Conservation (phyloP, 2,797 vertebrate genomes). For the Remorina albescens region DNA sequence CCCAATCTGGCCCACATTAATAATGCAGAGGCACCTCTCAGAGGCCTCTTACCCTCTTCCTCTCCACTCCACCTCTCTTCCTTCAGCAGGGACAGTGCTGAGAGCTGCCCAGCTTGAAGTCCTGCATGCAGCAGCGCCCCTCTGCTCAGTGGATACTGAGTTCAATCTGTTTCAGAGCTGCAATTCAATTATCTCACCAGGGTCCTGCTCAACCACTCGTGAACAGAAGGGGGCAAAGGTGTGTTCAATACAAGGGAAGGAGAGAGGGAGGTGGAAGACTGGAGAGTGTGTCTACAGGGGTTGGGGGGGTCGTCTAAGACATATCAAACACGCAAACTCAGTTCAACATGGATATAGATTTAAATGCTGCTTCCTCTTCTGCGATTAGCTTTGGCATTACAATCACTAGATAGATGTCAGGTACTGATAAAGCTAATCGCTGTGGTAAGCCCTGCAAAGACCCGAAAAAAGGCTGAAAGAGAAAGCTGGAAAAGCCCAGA, state of each 20-base stretch:
- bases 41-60: constrained; percentile 58
- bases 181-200: constrained; percentile 86
- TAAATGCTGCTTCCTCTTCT: constrained; percentile 69
- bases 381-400: constrained; percentile 75
- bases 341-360: constrained; percentile 72
- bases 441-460: constrained; percentile 70
- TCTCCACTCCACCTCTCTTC: constrained; percentile 56
- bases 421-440: constrained; percentile 81
- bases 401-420: constrained; percentile 76
- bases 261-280: constrained; percentile 2
- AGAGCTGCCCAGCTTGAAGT: constrained; percentile 82
- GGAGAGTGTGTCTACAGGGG: too few species aligned
- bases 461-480: constrained; percentile 51
- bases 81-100: constrained; percentile 47
- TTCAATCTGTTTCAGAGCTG: constrained; percentile 87
- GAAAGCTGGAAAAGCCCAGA: constrained; percentile 47
- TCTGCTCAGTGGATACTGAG: constrained; percentile 80
- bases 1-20: constrained; percentile 80
- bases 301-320: background rate
- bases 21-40: constrained; percentile 79
- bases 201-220: constrained; percentile 78
- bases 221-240: constrained; percentile 69
- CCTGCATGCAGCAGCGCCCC: constrained; percentile 75
- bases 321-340: constrained; percentile 66
- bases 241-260: constrained; percentile 55